Base-by-base conservation (phyloP, 2,113 vertebrate species). In the Neodontobutis hainanensis region DNA sequence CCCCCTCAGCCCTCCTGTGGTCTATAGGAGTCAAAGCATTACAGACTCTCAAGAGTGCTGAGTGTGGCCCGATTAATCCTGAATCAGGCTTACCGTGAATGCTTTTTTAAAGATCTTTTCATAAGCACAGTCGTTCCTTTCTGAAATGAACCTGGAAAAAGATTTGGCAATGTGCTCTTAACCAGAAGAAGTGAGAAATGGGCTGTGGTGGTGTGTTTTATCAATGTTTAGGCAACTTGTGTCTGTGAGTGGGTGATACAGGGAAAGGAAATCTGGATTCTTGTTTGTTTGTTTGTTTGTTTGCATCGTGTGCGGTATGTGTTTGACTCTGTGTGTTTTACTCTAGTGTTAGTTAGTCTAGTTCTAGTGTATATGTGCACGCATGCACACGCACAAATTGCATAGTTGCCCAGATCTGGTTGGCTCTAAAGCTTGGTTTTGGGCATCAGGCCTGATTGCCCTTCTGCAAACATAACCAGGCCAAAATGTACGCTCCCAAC, bases 401-500 rank as follows among this genome's bases (percentile, higher is more conserved):
- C 75, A 67, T 85, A 82, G 89, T 90, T 90, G 87, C 88, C 87
- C 86, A 87, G 85, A 89, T 85, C 76, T 66, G 80, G 81, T 88
- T 89, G 90, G 87, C 85, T 91, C 56, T 46, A 19, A 60, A 49
- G 65, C 73, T 78, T 82, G 77, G 77, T 81, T 87, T 86, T 82
- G 83, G 80, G 88, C 90, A 83, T 75, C 19, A 52, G 78, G 84
- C 86, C 88, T 84, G 87, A 88, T 89, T 83, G 85, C 81, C 87
- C 90, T 87, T 88, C 86, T 88, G 84, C 80, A 91, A 91, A 89
- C 84, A 89, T 47, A 87, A 78, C 75, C 83, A 78, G 85, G 85
- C 90, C 85, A 88, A 87, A 86, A 88, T 85, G 74, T 70, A 74
- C 48, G 77, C 55, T 80, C 66, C 80, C 80, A 84, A 81, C 86